Evolutionary conservation across 2,797 vertebrate species (phyloP).

Genomic region (Denticeps clupeoides): DNA sequence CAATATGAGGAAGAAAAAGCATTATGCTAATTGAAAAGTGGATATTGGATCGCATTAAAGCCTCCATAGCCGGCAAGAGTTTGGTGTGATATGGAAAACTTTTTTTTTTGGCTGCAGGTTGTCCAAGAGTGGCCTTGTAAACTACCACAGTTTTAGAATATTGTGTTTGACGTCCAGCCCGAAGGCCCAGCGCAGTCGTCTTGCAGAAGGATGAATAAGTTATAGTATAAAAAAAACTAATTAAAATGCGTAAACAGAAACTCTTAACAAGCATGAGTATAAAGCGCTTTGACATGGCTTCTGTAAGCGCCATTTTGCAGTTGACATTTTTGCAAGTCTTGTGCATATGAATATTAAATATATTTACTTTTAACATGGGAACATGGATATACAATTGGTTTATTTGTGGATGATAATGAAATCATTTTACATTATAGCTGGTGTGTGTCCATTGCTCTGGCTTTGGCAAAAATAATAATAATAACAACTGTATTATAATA

Average conservation of each 20-base stretch:
- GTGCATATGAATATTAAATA: slow-evolving; percentile 18
- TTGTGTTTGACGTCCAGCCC: background rate
- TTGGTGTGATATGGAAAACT: no score
- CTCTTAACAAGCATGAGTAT: slow-evolving; percentile 36
- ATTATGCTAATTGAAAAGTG: slow-evolving; percentile 35
- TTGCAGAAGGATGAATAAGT: slow-evolving; percentile 3
- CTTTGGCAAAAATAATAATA: slow-evolving; percentile 38
- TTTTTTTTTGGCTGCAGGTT: slow-evolving; percentile 17
- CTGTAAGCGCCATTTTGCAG: slow-evolving; percentile 43
- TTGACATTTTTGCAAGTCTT: slow-evolving; percentile 51
- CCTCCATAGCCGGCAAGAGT: slow-evolving; percentile 19
- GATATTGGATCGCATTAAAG: slow-evolving; percentile 16
- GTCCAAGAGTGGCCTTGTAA: slow-evolving; percentile 57
- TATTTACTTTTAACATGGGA: slow-evolving; percentile 19
- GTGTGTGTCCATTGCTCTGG: slow-evolving; percentile 46
- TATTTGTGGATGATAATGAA: slow-evolving; percentile 43
- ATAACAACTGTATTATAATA: slow-evolving; percentile 45
- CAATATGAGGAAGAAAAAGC: slow-evolving; percentile 18
- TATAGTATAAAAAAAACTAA: slow-evolving; percentile 5
- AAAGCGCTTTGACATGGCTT: slow-evolving; percentile 26
- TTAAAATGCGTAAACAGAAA: slow-evolving; percentile 12
- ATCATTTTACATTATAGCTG: slow-evolving; percentile 34
- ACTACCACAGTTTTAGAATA: slow-evolving; percentile 34
- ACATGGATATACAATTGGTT: slow-evolving; percentile 37
- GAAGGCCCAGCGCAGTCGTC: slow-evolving; percentile 9